Conservation (phyloP, 1,140 invertebrate genomes). For the Trichonephila clavata region DNA sequence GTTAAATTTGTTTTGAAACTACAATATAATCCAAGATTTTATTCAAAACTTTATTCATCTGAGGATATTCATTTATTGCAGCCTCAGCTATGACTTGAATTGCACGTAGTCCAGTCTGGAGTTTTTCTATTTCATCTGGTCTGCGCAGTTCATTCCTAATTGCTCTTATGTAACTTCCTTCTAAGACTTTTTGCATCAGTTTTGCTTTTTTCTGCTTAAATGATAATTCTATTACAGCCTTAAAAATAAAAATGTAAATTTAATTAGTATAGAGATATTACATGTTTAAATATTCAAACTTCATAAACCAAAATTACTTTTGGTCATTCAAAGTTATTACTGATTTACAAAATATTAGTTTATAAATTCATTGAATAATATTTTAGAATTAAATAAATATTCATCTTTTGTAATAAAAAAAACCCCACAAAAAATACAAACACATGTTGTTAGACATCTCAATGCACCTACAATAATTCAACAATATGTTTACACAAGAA, state of each 20-base stretch:
- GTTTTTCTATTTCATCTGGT: constrained; percentile 52
- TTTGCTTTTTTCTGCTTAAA: constrained; percentile 66
- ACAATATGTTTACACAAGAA: too few relatives aligned
- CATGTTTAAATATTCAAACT: not conserved
- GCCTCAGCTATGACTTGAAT: constrained; percentile 48
- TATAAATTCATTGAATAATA: too few relatives aligned
- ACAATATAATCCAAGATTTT: constrained; percentile 61
- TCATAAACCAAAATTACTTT: too few relatives aligned
- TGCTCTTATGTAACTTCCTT: constrained; percentile 60
- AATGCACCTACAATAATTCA: too few relatives aligned
- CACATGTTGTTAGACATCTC: too few relatives aligned
- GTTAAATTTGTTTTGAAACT: constrained; percentile 52
- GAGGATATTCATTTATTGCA: constrained; percentile 32
- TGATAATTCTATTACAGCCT: constrained; percentile 58
- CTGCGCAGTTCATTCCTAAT: constrained; percentile 50
- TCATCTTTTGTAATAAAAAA: too few relatives aligned
- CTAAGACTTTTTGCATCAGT: constrained; percentile 50
- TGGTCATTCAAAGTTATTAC: too few relatives aligned
- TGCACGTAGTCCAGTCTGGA: not conserved
- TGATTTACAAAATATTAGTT: too few relatives aligned
- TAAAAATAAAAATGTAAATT: not conserved
- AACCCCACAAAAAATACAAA: too few relatives aligned
- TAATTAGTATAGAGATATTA: not conserved
- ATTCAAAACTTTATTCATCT: constrained; percentile 24
- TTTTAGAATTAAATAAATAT: too few relatives aligned